Evolutionary conservation across 2,888 invertebrate genomes (phyloP).

Genomic region (Trypoxylon attenuatum): DNA sequence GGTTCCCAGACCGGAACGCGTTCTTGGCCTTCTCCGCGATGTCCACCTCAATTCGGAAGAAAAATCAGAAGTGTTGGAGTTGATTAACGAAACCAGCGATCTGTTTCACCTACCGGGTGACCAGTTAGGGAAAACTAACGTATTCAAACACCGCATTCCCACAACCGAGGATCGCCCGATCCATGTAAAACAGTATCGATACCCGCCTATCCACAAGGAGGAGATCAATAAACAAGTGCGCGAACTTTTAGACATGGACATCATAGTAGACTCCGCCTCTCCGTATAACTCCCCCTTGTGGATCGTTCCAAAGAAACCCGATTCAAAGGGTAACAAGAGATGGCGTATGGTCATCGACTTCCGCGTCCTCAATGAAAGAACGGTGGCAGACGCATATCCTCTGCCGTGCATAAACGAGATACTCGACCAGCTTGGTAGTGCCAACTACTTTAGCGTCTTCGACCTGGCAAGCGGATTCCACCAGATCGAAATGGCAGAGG

Average conservation of each 20-base stretch:
- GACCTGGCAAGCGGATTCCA: no score
- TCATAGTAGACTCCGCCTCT: background rate
- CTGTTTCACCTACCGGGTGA: constrained; percentile 4
- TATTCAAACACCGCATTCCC: background rate
- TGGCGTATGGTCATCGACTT: constrained; percentile 3
- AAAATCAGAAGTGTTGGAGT: no score
- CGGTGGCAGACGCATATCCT: background rate
- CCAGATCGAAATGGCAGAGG: background rate
- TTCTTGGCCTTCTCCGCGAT: no score
- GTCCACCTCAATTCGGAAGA: no score
- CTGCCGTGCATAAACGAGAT: no score
- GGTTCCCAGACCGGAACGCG: no score
- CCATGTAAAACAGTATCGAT: background rate
- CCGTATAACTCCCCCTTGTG: no score
- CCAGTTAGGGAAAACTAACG: background rate
- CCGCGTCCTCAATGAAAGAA: background rate
- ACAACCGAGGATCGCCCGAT: background rate
- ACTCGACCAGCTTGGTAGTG: no score
- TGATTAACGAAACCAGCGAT: background rate
- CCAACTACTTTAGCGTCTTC: no score
- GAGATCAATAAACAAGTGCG: background rate
- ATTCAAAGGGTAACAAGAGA: background rate
- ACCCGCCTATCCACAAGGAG: constrained; percentile 12
- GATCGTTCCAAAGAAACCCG: no score
- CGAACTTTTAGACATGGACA: background rate